Base-by-base conservation (phyloP, 2,113 vertebrate species). In the Protobothrops mucrosquamatus region DNA sequence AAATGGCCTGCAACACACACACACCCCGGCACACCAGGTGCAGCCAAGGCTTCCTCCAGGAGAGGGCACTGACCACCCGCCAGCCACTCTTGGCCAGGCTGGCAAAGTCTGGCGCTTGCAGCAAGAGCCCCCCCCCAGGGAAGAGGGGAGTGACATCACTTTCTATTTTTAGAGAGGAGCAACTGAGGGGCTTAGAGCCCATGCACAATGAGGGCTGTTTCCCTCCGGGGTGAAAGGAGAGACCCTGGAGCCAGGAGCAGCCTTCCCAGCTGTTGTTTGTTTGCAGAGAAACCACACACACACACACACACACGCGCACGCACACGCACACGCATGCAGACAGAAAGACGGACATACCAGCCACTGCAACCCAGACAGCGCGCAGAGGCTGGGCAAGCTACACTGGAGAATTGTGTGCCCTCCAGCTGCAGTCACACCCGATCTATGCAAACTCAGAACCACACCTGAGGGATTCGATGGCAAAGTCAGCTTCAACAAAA, bases 61-160 rank as follows among this genome's bases (percentile, higher is more conserved):
- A 92, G 90, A 52, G 93, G 93, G 90, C 29, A 10, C 22, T 85
- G n/a, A 14, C 10, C 14, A 2, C 90, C 54, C 54, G 12, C 29
- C 26, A 10, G 8, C 14, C 6, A 5, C 46, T 12, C 48, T 9
- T 22, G 6, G 48, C 23, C 4, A 59, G 39, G 34, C 26, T 9
- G 9, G 92, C 20, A 59, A 24, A 22, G 6, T 23, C n/a, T 2
- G 55, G 52, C 48, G n/a, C 89, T 93, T 88, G 59, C 56, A 54
- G 88, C 94, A 92, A 91, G 90, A 43, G 81, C 59, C 55, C 74
- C 4, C 89, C 95, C 91, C 92, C 34, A 7, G 90, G 90, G 93
- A 89, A 89, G 59, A 59, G 3, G 34, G 26, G 18, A 23, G 92
- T 95, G 91, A 96, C 95, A 95, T 95, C 95, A 96, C 89, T 51